phyloP scores from a whole-genome alignment of 2,888 invertebrate genomes.

The Brachyptera risi region DNA sequence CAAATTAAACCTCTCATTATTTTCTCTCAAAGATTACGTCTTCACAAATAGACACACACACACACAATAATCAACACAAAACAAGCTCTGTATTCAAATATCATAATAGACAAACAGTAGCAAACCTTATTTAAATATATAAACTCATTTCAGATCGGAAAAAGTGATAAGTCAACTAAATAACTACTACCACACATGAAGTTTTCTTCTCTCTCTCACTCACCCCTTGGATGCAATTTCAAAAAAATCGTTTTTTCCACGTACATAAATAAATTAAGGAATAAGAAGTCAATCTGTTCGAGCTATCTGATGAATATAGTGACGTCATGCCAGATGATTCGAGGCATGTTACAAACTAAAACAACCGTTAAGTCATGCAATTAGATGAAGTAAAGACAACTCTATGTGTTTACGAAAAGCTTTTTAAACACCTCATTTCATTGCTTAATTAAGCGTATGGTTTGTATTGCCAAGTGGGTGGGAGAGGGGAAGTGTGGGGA shows the following conservation, averaged over 20 bases:
- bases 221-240: neutral
- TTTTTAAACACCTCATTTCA: slow-evolving; percentile 20
- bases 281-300: neutral
- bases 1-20: neutral
- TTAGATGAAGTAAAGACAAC: slow-evolving; percentile 16
- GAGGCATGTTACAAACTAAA: slow-evolving; percentile 23
- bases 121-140: neutral
- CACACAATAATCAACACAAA: neutral
- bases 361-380: slow-evolving; percentile 22
- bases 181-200: slow-evolving; percentile 16
- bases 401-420: slow-evolving; percentile 10
- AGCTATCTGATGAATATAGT: slow-evolving; percentile 15
- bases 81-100: neutral
- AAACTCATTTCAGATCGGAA: neutral
- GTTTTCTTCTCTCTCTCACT: neutral
- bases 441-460: slow-evolving; percentile 11
- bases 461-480: slow-evolving; percentile 3
- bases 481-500: neutral
- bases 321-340: slow-evolving; percentile 17
- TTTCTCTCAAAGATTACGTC: too few species aligned
- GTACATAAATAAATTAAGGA: neutral
- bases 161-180: slow-evolving; percentile 9
- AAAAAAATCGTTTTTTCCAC: slow-evolving; percentile 3
- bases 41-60: too few species aligned
- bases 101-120: slow-evolving; percentile 15